These are phyloP conservation scores for Rhopalosiphum padi DNA, from an alignment of 1,140 invertebrate species.

Conservation along the genomic window DNA sequence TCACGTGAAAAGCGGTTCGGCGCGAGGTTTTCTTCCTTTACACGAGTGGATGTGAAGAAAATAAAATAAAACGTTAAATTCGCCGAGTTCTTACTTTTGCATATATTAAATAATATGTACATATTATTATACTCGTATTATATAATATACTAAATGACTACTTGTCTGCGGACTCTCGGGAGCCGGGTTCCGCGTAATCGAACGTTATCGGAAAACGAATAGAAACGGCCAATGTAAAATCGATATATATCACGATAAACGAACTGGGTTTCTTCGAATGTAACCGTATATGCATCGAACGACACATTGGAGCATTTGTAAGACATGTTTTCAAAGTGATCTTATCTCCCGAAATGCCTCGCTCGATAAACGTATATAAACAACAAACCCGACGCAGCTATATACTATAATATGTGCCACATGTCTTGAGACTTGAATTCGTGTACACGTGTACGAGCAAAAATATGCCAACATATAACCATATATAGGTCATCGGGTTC, in stretches of 20 bases:
- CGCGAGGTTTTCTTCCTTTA: not conserved
- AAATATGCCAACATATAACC: not conserved
- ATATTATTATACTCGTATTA: no score
- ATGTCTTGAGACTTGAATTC: not conserved
- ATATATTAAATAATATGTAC: not conserved
- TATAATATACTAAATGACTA: not conserved
- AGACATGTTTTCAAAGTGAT: not conserved
- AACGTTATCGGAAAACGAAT: not conserved
- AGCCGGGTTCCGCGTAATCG: not conserved
- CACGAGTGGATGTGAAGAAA: not conserved
- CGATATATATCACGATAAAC: not conserved
- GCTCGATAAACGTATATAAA: not conserved
- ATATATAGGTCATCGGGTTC: not conserved
- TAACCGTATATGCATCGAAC: not conserved
- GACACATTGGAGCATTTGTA: not conserved
- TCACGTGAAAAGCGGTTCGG: constrained; percentile 21
- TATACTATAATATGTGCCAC: not conserved
- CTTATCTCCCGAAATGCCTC: not conserved
- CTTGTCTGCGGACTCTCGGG: not conserved
- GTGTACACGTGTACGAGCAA: not conserved
- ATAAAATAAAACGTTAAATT: not conserved
- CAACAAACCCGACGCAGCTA: not conserved
- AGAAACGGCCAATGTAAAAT: not conserved
- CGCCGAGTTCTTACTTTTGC: not conserved
- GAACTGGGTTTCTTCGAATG: not conserved